Percentiles rank a stretch among this genome's conserved stretches.
phyloP scores from a whole-genome alignment of 2,797 vertebrate species.

The Tapirus indicus region DNA sequence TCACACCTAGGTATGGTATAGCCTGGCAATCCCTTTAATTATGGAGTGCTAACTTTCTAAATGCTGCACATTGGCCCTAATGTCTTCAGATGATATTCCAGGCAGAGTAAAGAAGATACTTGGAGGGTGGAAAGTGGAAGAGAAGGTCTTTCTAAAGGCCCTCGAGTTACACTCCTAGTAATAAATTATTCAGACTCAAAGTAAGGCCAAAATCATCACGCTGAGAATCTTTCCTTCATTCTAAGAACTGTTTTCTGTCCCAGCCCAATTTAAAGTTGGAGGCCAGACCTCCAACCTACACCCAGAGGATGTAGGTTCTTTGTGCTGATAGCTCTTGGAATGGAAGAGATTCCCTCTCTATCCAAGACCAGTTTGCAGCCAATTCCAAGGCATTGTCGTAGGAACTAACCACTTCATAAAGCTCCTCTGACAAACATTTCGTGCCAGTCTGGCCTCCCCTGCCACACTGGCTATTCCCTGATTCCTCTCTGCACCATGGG shows the following conservation, averaged over 20 bases:
- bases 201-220: background rate
- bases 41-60: background rate
- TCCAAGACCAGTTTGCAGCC: background rate
- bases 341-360: background rate
- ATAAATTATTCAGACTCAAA: background rate
- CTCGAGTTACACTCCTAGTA: background rate
- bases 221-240: background rate
- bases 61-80: background rate
- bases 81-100: constrained; percentile 44
- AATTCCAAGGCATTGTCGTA: constrained; percentile 5
- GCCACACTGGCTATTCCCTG: background rate
- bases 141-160: background rate
- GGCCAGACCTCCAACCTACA: no score
- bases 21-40: background rate
- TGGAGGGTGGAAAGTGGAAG: background rate
- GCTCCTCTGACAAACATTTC: background rate
- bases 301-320: background rate
- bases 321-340: constrained; percentile 21
- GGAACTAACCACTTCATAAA: constrained; percentile 43
- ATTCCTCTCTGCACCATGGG: background rate
- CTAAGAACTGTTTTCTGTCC: background rate
- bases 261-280: background rate
- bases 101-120: background rate
- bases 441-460: background rate
- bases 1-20: background rate